phyloP scores from a whole-genome alignment of 2,888 invertebrate genomes.

The Podotricha telesiphe region DNA sequence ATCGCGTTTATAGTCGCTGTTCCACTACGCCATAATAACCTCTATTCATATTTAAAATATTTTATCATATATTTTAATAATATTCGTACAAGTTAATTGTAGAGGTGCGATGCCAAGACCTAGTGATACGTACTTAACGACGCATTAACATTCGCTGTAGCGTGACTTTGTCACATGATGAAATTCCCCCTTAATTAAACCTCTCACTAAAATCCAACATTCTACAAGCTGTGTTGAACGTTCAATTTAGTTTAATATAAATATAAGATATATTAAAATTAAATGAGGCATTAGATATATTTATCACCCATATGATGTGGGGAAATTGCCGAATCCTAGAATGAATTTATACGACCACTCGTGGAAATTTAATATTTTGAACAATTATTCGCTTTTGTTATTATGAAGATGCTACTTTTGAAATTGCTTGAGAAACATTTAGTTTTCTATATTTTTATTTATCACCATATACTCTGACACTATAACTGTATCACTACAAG shows the following conservation, averaged over 20 bases:
- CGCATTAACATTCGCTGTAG: conserved; percentile 33
- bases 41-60: background rate
- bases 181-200: conserved; percentile 34
- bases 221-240: conserved; percentile 14
- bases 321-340: too few species aligned
- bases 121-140: conserved; percentile 28
- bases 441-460: too few species aligned
- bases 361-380: too few species aligned
- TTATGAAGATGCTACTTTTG: too few species aligned
- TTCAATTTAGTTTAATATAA: conserved; percentile 6
- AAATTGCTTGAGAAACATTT: too few species aligned
- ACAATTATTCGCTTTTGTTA: too few species aligned
- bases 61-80: too few species aligned
- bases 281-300: too few species aligned
- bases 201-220: conserved; percentile 31
- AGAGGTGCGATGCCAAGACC: conserved; percentile 15
- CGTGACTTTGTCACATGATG: conserved; percentile 32
- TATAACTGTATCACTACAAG: too few species aligned
- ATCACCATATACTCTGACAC: too few species aligned
- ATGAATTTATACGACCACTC: too few species aligned
- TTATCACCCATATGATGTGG: too few species aligned
- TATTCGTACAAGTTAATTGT: conserved; percentile 4
- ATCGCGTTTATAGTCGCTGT: background rate
- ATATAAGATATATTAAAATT: background rate
- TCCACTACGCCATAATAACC: background rate